A percentile compares a stretch with the other conserved stretches of the same genome.
Conservation (phyloP, 2,113 vertebrate genomes). For the Austrofundulus limnaeus region DNA sequence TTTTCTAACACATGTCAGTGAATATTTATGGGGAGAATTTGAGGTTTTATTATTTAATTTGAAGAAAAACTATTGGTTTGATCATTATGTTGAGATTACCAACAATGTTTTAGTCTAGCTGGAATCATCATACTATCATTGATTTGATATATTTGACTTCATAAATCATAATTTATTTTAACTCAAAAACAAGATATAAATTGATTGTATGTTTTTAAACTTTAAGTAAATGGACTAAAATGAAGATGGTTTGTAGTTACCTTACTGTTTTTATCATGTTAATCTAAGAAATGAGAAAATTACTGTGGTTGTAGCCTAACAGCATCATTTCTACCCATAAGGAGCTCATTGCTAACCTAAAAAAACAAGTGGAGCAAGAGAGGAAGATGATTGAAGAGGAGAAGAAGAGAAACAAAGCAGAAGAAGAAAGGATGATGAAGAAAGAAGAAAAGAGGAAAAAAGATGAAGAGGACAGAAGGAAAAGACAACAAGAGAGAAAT, state of each 20-base stretch:
- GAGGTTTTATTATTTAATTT: no score
- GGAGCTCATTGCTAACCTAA: slow-evolving; percentile 80
- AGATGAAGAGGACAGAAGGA: slow-evolving; percentile 33
- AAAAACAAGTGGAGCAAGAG: slow-evolving; percentile 82
- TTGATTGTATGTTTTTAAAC: no score
- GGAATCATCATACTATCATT: no score
- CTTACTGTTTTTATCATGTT: background rate
- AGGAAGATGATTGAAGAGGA: slow-evolving; percentile 77
- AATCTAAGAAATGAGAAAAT: background rate
- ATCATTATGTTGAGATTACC: no score
- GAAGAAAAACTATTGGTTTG: background rate
- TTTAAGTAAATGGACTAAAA: no score
- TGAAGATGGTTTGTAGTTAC: background rate
- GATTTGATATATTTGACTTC: background rate
- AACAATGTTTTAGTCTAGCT: no score
- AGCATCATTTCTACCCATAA: slow-evolving; percentile 45
- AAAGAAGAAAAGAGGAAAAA: slow-evolving; percentile 28
- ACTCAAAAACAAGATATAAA: no score
- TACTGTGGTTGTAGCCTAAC: background rate
- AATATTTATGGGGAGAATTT: background rate
- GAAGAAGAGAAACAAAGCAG: slow-evolving; percentile 72
- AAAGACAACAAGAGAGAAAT: slow-evolving; percentile 23
- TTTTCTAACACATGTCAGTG: background rate
- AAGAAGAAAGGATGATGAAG: slow-evolving; percentile 20
- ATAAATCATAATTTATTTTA: background rate